These are phyloP conservation scores for Marisa cornuarietis DNA, from an alignment of 1,140 invertebrate species.

Conservation along the genomic window DNA sequence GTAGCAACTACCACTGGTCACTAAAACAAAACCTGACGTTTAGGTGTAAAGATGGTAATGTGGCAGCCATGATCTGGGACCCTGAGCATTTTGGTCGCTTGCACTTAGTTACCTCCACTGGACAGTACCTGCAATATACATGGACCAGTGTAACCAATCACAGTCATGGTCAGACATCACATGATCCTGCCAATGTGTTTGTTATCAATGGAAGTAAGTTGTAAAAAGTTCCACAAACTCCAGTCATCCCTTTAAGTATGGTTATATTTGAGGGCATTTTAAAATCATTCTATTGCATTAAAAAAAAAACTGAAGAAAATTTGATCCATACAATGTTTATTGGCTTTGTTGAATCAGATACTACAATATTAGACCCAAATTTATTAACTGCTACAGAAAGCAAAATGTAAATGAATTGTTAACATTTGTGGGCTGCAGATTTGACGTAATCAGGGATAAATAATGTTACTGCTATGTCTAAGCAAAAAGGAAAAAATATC, in stretches of 20 bases:
- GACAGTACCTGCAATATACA: conserved; percentile 71
- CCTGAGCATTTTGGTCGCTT: conserved; percentile 70
- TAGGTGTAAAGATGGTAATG: conserved; percentile 33
- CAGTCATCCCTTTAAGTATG: neutral
- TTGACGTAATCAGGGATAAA: no score
- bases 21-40: conserved; percentile 79
- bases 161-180: conserved; percentile 66
- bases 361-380: no score
- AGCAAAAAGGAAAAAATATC: neutral
- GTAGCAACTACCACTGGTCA: conserved; percentile 92
- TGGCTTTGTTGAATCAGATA: no score
- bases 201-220: conserved; percentile 80
- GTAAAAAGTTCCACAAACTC: neutral
- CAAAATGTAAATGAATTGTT: no score
- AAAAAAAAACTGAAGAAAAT: neutral
- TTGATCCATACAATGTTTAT: no score
- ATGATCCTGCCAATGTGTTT: conserved; percentile 70
- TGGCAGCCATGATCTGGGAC: conserved; percentile 73
- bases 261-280: neutral
- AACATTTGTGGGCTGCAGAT: no score
- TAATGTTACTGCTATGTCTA: no score
- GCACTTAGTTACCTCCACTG: conserved; percentile 71
- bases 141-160: conserved; percentile 74
- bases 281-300: neutral
- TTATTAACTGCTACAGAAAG: no score